Conservation (phyloP, 1,140 invertebrate genomes). For the Macrotrachela quadricornifera region DNA sequence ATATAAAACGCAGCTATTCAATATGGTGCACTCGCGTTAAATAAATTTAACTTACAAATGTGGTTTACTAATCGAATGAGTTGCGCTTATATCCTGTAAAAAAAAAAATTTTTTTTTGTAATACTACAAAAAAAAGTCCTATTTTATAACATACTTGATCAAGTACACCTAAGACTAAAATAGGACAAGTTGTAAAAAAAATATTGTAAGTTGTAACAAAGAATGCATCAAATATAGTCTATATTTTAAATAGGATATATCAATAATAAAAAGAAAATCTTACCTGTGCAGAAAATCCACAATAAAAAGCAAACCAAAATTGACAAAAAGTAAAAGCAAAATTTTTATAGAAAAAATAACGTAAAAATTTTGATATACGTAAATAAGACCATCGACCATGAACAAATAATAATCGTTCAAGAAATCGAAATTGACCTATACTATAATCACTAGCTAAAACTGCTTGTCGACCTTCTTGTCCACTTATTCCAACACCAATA, state of each 20-base stretch:
- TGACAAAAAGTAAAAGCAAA: conserved; percentile 96
- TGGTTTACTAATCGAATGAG: conserved; percentile 62
- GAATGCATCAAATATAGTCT: conserved; percentile 93
- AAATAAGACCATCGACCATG: conserved; percentile 86
- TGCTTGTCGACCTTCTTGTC: conserved; percentile 93
- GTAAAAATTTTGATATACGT: conserved; percentile 90
- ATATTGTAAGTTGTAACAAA: conserved; percentile 94
- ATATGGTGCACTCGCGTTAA: too few relatives aligned
- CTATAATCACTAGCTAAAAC: conserved; percentile 90
- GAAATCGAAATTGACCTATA: conserved; percentile 83
- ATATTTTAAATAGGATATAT: conserved; percentile 23
- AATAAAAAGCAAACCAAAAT: conserved; percentile 99
- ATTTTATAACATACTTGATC: conserved; percentile 44
- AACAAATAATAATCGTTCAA: conserved; percentile 78
- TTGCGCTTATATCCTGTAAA: conserved; percentile 51
- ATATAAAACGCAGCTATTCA: neutral
- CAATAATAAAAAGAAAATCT: neutral
- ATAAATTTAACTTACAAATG: neutral
- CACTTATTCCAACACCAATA: conserved; percentile 93
- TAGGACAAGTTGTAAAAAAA: conserved; percentile 86
- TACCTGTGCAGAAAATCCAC: conserved; percentile 96
- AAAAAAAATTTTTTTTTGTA: neutral
- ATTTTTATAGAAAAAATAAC: conserved; percentile 99
- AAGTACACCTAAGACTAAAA: conserved; percentile 74
- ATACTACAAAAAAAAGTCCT: too few relatives aligned